Evolutionary conservation across 1,140 invertebrate genomes (phyloP).

Genomic region (Drosophila athabasca): DNA sequence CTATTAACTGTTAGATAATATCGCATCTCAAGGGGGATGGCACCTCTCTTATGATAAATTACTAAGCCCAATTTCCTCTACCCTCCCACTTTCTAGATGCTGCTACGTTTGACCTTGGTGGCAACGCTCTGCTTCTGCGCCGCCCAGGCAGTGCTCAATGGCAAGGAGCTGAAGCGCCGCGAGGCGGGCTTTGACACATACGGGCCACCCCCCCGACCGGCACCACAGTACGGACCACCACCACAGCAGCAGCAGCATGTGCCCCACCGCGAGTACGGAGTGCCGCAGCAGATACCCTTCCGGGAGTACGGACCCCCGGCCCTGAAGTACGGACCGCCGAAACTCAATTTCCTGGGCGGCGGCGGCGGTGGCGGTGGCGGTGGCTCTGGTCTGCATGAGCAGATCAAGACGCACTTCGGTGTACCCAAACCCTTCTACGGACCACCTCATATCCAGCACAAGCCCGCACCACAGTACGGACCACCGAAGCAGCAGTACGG

Average conservation of each 20-base stretch:
- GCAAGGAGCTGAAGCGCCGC: constrained; percentile 61
- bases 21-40: neutral
- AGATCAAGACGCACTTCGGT: constrained; percentile 80
- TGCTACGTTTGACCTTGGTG: constrained; percentile 48
- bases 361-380: constrained; percentile 69
- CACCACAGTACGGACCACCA: constrained; percentile 83
- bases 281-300: constrained; percentile 78
- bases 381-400: constrained; percentile 57
- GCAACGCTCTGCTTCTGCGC: constrained; percentile 43
- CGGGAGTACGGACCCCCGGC: constrained; percentile 75
- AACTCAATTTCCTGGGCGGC: constrained; percentile 75
- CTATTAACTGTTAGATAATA: constrained; percentile 16
- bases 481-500: constrained; percentile 80
- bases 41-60: constrained; percentile 7
- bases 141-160: constrained; percentile 59
- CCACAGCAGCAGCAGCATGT: constrained; percentile 72
- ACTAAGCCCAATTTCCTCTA: neutral
- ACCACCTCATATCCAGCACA: constrained; percentile 82
- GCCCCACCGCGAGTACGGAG: constrained; percentile 82
- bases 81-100: constrained; percentile 32
- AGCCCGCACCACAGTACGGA: constrained; percentile 70
- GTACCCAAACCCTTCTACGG: constrained; percentile 84
- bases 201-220: constrained; percentile 64
- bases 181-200: constrained; percentile 64
- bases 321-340: constrained; percentile 75